Conservation (phyloP, 2,113 vertebrate genomes). For the Coptodon bakossiorum region DNA sequence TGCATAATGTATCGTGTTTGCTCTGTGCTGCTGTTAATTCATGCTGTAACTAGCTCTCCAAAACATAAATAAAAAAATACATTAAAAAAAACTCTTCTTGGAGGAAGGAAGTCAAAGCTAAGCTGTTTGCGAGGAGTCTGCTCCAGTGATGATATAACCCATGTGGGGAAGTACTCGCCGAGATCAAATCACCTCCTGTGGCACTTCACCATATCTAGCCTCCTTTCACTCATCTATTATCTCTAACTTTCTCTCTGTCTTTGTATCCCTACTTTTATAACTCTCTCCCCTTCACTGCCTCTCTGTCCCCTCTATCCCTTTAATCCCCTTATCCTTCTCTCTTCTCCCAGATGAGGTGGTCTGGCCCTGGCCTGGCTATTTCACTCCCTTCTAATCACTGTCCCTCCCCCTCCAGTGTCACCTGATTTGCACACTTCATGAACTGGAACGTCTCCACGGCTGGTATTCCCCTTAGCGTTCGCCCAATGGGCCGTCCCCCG, state of each 20-base stretch:
- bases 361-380: constrained; percentile 53
- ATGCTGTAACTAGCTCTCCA: background rate
- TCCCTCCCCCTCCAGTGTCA: background rate
- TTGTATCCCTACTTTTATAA: constrained; percentile 14
- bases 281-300: constrained; percentile 10
- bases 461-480: constrained; percentile 46
- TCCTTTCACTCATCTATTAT: constrained; percentile 17
- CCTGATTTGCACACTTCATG: constrained; percentile 68
- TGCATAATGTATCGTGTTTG: constrained; percentile 33
- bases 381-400: constrained; percentile 40
- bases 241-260: constrained; percentile 2
- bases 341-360: constrained; percentile 50
- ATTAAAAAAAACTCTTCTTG: background rate
- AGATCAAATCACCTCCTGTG: background rate
- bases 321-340: constrained; percentile 34
- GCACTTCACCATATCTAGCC: background rate
- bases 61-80: background rate
- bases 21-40: constrained; percentile 20
- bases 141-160: constrained; percentile 7
- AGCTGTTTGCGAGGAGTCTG: constrained; percentile 1
- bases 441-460: constrained; percentile 55
- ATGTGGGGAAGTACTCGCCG: background rate
- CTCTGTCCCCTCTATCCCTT: constrained; percentile 10
- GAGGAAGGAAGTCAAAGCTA: background rate
- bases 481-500: background rate